Evolutionary conservation across 2,113 vertebrate species (phyloP), one percentile per base, ranked within the genome.

Genomic region (Girardinichthys multiradiatus): DNA sequence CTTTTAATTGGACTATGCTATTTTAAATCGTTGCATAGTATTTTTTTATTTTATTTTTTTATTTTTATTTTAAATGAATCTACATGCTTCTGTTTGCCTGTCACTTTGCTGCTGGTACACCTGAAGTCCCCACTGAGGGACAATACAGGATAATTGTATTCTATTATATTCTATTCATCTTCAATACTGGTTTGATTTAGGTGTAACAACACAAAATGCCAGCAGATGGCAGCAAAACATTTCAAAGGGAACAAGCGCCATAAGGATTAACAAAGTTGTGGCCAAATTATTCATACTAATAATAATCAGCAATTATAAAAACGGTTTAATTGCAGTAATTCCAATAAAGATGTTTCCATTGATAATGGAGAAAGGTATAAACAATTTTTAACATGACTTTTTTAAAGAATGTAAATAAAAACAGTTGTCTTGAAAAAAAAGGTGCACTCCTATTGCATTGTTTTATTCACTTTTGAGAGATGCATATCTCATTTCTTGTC

Each of bases 141-240:
- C 35, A 35, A 35, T 35, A 35, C 5, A 7, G 10, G 35, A 35
- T 35, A 35, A 7, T 35, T 35, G 6, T 35, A 35, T 35, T 35
- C 10, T 35, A 35, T 35, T 35, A 5, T 10, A 35, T 35, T 35
- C 48, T n/a, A 11, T n/a, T 21, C 3, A 15, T 45, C 17, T 45
- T 45, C 42, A 45, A 45, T 2, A 45, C 15, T 1, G 19, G 42
- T 45, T 45, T 45, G 2, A 17, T 19, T n/a, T 35, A 4, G 19
- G 10, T 74, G 77, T 39, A 82, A 77, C 39, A 57, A 57, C 29
- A 4, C 11, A 68, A 26, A 69, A 1, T 39, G 26, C 79, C 92
- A 88, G 82, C 86, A 90, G 91, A 79, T 90, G 90, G 77, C 63
- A 82, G 17, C 73, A 77, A 45, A 71, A 62, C 28, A 51, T 80